Base-by-base conservation (phyloP, 1,140 invertebrate species). In the Pogonus chalceus region DNA sequence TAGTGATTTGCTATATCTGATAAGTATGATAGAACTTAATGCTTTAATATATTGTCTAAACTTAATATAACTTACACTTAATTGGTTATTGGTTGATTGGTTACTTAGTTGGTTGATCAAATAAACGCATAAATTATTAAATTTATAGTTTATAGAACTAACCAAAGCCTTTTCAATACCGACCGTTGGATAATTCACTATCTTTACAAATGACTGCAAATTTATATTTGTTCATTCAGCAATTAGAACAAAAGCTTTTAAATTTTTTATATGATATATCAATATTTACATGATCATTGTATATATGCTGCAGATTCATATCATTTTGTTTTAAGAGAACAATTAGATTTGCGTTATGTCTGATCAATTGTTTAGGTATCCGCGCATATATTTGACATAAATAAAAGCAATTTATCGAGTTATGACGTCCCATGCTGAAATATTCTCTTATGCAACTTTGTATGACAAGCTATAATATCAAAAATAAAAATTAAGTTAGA, bases 261-360 rank as follows among this genome's bases (percentile, higher is more conserved):
- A 71, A 53, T 63, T 14, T 35, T 60, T 46, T 61, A 58, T 71
- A 1, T 46, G 24, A n/a, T 56, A 74, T 67, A 57, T 73, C 67
- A 4, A 62, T 62, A n/a, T n/a, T n/a, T n/a, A 71, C 62, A 61
- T 72, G 66, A 56, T 73, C 67, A 23, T 65, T 56, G 53, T 66
- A 71, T 37, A 71, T 62, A 61, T 73, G 71, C 57, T 65, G 65
- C 24, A 72, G 59, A 65, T 73, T 73, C 10, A 60, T 56, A 47
- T 67, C 64, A 65, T 72, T 70, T 63, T 72, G 71, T 58, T 65
- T 66, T 61, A 72, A 72, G 16, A 72, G 12, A 22, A 69, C 54
- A 14, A 70, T 23, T 20, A 70, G 55, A 63, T 72, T 71, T 26
- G 60, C 57, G 65, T 70, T 74, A 57, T 74, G 69, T 14, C 69